Conservation (phyloP, 2,797 vertebrate genomes). For the Acipenser ruthenus region DNA sequence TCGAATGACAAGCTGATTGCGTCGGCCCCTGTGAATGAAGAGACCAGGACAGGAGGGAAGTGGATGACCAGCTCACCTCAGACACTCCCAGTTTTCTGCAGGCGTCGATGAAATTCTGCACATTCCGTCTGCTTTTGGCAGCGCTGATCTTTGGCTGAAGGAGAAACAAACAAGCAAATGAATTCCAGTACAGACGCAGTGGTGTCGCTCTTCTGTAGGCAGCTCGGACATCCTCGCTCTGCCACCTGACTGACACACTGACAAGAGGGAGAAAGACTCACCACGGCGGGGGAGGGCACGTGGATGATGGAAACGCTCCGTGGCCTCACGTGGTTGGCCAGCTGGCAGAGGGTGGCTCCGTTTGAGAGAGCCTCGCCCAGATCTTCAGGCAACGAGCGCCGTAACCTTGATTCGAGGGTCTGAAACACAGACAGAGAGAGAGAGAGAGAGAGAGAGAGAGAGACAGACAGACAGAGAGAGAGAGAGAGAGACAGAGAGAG, state of each 20-base stretch:
- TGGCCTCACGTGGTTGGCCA: slow-evolving; percentile 72
- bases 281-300: slow-evolving; percentile 82
- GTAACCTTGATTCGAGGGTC: slow-evolving; percentile 72
- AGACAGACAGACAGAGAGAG: too few relatives aligned
- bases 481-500: neutral
- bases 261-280: slow-evolving; percentile 45
- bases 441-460: neutral
- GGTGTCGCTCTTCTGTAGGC: neutral
- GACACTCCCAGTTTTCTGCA: slow-evolving; percentile 77
- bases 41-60: neutral
- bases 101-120: slow-evolving; percentile 77
- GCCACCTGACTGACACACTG: neutral
- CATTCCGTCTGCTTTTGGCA: slow-evolving; percentile 73
- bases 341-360: slow-evolving; percentile 74
- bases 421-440: slow-evolving; percentile 27
- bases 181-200: neutral
- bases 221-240: neutral
- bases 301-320: slow-evolving; percentile 77
- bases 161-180: neutral
- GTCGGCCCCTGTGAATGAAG: slow-evolving; percentile 4
- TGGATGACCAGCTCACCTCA: slow-evolving; percentile 55
- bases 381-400: slow-evolving; percentile 62
- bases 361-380: slow-evolving; percentile 66
- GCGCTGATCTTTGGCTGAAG: slow-evolving; percentile 76
- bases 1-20: slow-evolving; percentile 23